These are phyloP conservation scores for Galeopsomyia nigrocyanea DNA, from an alignment of 2,888 invertebrate species.

Conservation along the genomic window DNA sequence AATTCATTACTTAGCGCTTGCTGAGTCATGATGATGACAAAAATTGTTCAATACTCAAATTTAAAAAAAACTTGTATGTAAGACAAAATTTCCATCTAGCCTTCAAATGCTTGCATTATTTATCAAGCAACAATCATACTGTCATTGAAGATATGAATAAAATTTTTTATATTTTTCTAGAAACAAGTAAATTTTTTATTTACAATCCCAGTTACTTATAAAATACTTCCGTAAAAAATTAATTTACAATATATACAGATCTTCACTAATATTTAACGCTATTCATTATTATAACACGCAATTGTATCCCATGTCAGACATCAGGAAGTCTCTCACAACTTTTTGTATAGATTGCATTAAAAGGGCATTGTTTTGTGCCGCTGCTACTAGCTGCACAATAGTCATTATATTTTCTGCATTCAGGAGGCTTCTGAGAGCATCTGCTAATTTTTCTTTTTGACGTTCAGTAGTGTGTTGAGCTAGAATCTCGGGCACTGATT, in stretches of 20 bases:
- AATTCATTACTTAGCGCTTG: constrained; percentile 1
- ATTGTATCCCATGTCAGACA: constrained; percentile 39
- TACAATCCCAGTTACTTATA: background rate
- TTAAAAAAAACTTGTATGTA: background rate
- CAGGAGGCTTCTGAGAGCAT: constrained; percentile 40
- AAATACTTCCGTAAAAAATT: background rate
- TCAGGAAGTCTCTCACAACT: constrained; percentile 41
- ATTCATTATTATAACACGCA: constrained; percentile 2
- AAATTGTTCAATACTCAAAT: background rate
- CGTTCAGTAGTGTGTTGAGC: constrained; percentile 35
- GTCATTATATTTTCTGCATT: constrained; percentile 45
- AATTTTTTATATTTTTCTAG: constrained; percentile 27
- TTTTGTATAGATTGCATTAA: constrained; percentile 29
- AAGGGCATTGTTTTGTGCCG: constrained; percentile 26
- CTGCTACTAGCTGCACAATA: constrained; percentile 34
- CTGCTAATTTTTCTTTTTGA: constrained; percentile 46
- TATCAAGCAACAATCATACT: background rate
- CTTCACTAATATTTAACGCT: background rate
- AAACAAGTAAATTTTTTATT: background rate
- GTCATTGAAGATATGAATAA: constrained; percentile 6
- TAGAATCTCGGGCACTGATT: constrained; percentile 50
- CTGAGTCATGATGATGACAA: background rate
- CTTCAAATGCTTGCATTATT: background rate
- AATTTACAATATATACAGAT: background rate
- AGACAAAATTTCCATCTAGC: too few relatives aligned